Base-by-base conservation (phyloP, 2,113 vertebrate species). In the Thalassoma bifasciatum region DNA sequence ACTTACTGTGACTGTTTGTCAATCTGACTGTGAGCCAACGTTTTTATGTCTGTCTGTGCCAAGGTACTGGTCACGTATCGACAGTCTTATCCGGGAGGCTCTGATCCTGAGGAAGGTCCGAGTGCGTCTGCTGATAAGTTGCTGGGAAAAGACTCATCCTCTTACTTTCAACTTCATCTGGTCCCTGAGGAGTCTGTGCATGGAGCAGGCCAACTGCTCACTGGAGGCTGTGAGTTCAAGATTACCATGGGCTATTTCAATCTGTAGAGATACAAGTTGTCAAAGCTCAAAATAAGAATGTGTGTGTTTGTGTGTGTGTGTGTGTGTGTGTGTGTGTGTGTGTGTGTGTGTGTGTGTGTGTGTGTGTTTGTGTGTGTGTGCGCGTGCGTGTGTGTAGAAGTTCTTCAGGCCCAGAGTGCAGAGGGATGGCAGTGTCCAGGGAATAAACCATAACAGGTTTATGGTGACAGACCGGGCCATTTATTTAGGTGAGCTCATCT, bases 41-140 rank as follows among this genome's bases (percentile, higher is more conserved):
- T 44, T 49, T 66, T 37, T 54, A 21, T 58, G 22, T 66, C 53
- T 66, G 3, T 44, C 60, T 54, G 22, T 79, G 73, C 77, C 85
- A 97, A 92, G 96, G 84, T 99, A 98, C 86, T 99, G 97, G 97
- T 97, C 97, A 6, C 95, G 93, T 77, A 94, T 98, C 60, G 97
- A 99, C 58, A 92, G 94, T 42, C 96, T 96, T 83, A 95, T 99
- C 82, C 93, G 97, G 81, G 96, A 98, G 92, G 96, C 96, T 0
- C 83, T 98, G 79, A 94, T 98, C 83, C 90, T 98, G 85, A 94
- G 95, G 76, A 94, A 92, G 16, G 95, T 99, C 77, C 95, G 94
- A 82, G 94, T 99, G 14, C 95, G 95, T 63, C 93, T 99, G 82
- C 93, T 99, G 53, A 94, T 98, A 79, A 98, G 97, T 89, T 98